Evolutionary conservation across 1,140 invertebrate genomes (phyloP), one percentile per base, ranked within the genome.

Genomic region (Tyrophagus putrescentiae): DNA sequence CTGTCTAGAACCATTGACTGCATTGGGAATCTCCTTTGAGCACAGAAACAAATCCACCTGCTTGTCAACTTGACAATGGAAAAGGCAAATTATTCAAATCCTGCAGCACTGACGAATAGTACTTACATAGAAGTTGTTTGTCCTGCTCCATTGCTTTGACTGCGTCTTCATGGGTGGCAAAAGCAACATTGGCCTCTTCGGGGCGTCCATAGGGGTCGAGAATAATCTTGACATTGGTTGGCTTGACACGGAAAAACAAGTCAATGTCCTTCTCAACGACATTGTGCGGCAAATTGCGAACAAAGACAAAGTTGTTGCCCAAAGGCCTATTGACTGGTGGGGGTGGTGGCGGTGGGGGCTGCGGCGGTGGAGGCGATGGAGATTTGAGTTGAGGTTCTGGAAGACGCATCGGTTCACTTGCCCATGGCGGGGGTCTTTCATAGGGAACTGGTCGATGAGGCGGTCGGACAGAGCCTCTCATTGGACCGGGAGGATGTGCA

Each of bases 131-230:
- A 68, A 70, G 76, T 77, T 64, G 66, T 62, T 72, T 74, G 65
- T 74, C 81, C 73, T 82, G 83, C 25, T 76, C 77, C 81, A 87
- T 84, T 1, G 86, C 87, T 75, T 84, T 80, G 57, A 85, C 77
- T 18, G 87, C 88, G 71, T 94, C 88, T 61, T 91, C 85, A 66
- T 91, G 85, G 53, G 80, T 81, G 3, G 79, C 82, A 71, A 95
- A 95, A 69, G 90, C 86, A 9, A 93, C 88, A 73, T 92, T 87
- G 31, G 89, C 88, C 74, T 94, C 87, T 2, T 86, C 89, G 4
- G 88, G 85, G 62, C 87, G 75, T 13, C 87, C 86, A 67, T 79
- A 82, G 67, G 81, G 80, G 71, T 91, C 87, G 69, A 81, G 83
- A 50, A 88, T 77, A 39, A 94, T 82, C 65, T 81, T 78, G 50